Evolutionary conservation across 2,797 vertebrate species (phyloP).

Genomic region (Stomatorhinus walkeri): DNA sequence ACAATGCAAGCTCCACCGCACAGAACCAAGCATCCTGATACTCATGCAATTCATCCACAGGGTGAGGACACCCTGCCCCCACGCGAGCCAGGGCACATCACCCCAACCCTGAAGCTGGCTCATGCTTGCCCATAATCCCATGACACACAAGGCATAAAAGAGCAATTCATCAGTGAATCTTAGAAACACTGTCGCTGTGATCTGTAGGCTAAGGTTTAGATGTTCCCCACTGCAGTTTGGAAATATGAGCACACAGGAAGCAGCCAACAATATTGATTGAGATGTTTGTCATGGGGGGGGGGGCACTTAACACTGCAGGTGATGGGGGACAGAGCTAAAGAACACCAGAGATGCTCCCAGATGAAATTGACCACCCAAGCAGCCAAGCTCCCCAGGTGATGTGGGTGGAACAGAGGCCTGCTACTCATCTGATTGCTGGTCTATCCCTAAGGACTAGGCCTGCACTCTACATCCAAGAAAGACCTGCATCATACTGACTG

Average conservation of each 20-base stretch:
- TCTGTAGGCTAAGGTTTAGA: not conserved
- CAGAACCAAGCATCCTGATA: not conserved
- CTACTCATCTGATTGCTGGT: not conserved
- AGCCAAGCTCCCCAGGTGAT: not conserved
- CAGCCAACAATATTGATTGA: not conserved
- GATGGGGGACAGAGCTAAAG: not conserved
- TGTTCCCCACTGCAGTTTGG: not conserved
- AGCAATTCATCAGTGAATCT: not conserved
- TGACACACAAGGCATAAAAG: not conserved
- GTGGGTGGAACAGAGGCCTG: not conserved
- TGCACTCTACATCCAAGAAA: not conserved
- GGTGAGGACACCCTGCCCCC: not conserved
- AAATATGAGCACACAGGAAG: not conserved
- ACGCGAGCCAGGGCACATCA: not conserved
- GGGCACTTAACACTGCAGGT: not conserved
- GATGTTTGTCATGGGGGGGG: not conserved
- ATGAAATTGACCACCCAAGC: not conserved
- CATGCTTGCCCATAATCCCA: not conserved
- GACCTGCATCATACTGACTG: not conserved
- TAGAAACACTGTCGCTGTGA: not conserved
- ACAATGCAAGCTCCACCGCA: not conserved
- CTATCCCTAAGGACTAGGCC: not conserved
- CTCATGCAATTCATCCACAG: not conserved
- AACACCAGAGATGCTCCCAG: conserved; percentile 1
- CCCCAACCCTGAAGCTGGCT: not conserved